Base-by-base conservation (phyloP, 1,140 invertebrate genomes). In the Drosophila lacteicornis region DNA sequence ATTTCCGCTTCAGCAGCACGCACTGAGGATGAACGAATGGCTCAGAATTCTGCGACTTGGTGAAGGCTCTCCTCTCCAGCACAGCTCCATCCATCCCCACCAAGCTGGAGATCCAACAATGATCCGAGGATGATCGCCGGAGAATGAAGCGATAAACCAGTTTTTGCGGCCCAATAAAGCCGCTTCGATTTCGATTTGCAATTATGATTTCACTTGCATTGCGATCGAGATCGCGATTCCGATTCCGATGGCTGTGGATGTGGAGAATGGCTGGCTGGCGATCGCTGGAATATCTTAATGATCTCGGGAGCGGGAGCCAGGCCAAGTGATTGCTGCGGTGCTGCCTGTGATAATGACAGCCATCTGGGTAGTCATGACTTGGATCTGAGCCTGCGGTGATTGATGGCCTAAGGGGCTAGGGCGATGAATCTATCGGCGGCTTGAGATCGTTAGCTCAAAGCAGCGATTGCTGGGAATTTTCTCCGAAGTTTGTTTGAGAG, bases 151-250 rank as follows among this genome's bases (percentile, higher is more conserved):
- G 15, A 36, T 67, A 71, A 88, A 90, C 84, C 78, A 81, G 85
- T 88, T 88, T 79, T 69, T 75, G 73, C 61, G 68, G 61, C 68
- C 80, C 65, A 81, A 58, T 80, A 82, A 82, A 68, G 74, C 38
- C 43, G 50, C 68, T 49, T 51, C 60, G 74, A 69, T 67, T 60
- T 88, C 80, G 75, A 90, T 88, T 88, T 81, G 85, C 81, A 81
- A 88, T 88, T 81, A 73, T 88, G 85, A 88, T 88, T 88, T 88
- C 81, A 88, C 83, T 88, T 90, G 74, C 82, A 80, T 82, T 82
- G 51, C 45, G 56, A 76, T 75, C 43, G 59, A 27, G 58, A 38
- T 73, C 51, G 50, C 65, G 55, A 57, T 58, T 58, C 60, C 56
- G 57, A 19, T 22, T 9, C 30, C 33, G 30, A 42, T 68, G 42